These are phyloP conservation scores for Microtus obscurus DNA, from an alignment of 2,797 vertebrate species.

Conservation along the genomic window DNA sequence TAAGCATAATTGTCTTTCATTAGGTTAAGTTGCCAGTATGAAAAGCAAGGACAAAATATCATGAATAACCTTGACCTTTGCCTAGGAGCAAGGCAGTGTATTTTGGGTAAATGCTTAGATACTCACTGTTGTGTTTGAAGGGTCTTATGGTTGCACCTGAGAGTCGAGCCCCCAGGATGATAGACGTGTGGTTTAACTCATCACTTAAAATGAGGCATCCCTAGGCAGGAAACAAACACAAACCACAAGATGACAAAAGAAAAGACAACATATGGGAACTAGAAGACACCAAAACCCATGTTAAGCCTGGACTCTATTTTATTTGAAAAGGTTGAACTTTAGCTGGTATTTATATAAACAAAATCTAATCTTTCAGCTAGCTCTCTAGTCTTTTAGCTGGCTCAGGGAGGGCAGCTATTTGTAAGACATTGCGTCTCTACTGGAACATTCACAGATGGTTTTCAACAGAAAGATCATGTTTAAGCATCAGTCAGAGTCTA, in stretches of 20 bases:
- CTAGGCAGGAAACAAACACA: slow-evolving; percentile 87
- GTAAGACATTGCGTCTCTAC: neutral
- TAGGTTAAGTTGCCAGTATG: slow-evolving; percentile 35
- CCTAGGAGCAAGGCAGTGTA: neutral
- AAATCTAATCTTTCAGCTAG: neutral
- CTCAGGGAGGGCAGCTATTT: neutral
- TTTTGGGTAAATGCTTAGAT: slow-evolving; percentile 53
- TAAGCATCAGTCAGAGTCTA: neutral
- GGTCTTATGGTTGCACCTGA: slow-evolving; percentile 94
- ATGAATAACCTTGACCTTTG: slow-evolving; percentile 26
- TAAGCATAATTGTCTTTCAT: slow-evolving; percentile 61
- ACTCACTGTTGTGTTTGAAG: slow-evolving; percentile 98
- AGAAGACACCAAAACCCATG: neutral
- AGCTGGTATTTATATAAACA: neutral
- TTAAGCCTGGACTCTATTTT: neutral
- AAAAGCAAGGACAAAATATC: slow-evolving; percentile 38
- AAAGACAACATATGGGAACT: neutral
- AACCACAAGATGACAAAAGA: neutral
- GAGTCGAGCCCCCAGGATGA: slow-evolving; percentile 94
- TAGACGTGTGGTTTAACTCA: slow-evolving; percentile 95
- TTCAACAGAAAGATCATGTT: neutral
- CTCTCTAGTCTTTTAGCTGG: neutral
- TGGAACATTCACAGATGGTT: neutral
- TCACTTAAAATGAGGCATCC: slow-evolving; percentile 97
- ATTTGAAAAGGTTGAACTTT: slow-evolving; percentile 26